Base-by-base conservation (phyloP, 2,888 invertebrate species). In the Acrobasis consociella region DNA sequence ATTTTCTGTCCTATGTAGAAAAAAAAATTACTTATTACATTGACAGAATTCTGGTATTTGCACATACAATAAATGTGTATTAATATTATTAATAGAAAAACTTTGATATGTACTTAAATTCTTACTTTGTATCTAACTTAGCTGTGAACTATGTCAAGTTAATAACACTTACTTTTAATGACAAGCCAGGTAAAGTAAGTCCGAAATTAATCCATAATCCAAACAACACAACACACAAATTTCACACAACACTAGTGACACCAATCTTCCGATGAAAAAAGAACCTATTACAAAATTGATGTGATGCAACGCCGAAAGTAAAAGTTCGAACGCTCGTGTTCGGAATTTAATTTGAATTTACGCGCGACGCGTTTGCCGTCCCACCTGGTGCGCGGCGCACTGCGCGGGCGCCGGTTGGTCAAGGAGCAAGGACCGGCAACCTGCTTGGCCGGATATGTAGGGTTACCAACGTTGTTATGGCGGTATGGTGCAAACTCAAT, bases 401-500 rank as follows among this genome's bases (percentile, higher is more conserved):
- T 88, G 86, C 76, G 77, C 74, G 73, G 75, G 74, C 78, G 72
- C 71, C 72, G 78, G 71, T 76, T 76, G 70, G 71, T 76, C 74
- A 77, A 72, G 77, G 63, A 60, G 60, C 67, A 67, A 70, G 68
- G 65, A 64, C 74, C 86, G 64, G 70, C 82, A 86, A 87, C 88
- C 86, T 86, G 88, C 81, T 78, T 72, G 77, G 80, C 87, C 86
- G 89, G 90, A 89, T 74, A 72, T 74, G 74, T 80, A 87, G 88
- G 87, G 87, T 82, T 82, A 78, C 79, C 81, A 56, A 56, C 56
- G 56, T 56, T 56, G 56, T 56, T 56, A 56, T 56, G 56, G 56
- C 56, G 42, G 56, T 56, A 56, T 64, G 58, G 51, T 52, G 63
- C 64, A 65, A 65, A 42, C 46, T 59, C 58, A 64, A 65, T 62